Percentiles rank a stretch among this genome's conserved stretches.
Evolutionary conservation across 2,888 invertebrate genomes (phyloP).

Genomic region (Gibbula magus): DNA sequence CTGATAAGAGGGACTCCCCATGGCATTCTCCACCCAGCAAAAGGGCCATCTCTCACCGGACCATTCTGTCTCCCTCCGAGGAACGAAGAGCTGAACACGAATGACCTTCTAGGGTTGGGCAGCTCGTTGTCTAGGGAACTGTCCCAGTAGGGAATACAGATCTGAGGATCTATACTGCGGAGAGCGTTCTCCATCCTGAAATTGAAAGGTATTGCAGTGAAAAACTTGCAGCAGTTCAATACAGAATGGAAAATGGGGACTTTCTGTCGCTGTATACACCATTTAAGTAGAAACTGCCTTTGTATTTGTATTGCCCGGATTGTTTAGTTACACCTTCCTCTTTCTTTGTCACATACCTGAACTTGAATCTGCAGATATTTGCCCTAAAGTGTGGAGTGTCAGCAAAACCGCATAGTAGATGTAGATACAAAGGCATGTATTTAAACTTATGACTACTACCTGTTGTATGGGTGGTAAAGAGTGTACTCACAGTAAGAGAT

Average conservation of each 20-base stretch:
- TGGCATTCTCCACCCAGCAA: constrained; percentile 59
- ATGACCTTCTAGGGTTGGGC: constrained; percentile 50
- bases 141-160: constrained; percentile 67
- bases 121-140: constrained; percentile 57
- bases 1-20: constrained; percentile 55
- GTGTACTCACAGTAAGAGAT: constrained; percentile 58
- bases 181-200: constrained; percentile 66
- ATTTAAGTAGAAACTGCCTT: neutral
- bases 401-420: neutral
- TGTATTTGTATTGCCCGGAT: neutral
- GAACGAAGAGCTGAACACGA: constrained; percentile 58
- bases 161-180: constrained; percentile 55
- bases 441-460: neutral
- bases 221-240: neutral
- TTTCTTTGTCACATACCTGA: too few species aligned
- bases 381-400: neutral
- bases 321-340: too few species aligned
- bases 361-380: too few species aligned
- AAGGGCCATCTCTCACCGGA: constrained; percentile 58
- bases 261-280: neutral
- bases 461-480: neutral
- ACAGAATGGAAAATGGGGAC: constrained; percentile 1
- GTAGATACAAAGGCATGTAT: neutral
- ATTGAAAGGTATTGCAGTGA: neutral
- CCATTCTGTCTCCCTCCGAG: constrained; percentile 57